Evolutionary conservation across 1,140 invertebrate species (phyloP).

Genomic region (Platorchestia sp.): DNA sequence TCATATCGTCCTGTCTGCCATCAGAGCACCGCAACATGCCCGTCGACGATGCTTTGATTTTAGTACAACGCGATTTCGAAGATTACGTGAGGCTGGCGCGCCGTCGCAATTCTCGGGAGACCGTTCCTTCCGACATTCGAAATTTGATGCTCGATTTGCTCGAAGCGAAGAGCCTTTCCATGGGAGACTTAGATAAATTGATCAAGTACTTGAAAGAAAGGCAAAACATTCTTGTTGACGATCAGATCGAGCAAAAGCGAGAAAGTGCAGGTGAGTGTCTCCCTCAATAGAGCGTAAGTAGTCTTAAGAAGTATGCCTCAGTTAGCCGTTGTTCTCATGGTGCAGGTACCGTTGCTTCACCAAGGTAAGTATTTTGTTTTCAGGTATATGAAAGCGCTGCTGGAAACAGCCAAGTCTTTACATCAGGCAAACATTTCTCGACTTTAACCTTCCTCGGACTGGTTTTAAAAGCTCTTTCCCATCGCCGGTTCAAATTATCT

Average conservation of each 20-base stretch:
- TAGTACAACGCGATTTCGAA: conserved; percentile 85
- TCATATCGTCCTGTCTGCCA: neutral
- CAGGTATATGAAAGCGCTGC: neutral
- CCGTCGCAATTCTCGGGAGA: conserved; percentile 66
- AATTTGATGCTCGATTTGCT: conserved; percentile 68
- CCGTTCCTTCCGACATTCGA: conserved; percentile 66
- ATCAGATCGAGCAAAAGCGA: conserved; percentile 67
- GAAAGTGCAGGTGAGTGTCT: conserved; percentile 66
- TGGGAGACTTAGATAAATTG: conserved; percentile 67
- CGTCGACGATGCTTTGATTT: conserved; percentile 86
- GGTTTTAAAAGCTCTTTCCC: neutral
- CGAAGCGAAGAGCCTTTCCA: conserved; percentile 64
- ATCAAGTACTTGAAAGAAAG: conserved; percentile 67
- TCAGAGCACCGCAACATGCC: conserved; percentile 95
- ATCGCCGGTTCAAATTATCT: neutral
- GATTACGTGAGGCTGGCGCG: conserved; percentile 76
- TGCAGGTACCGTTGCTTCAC: neutral
- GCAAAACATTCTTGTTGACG: conserved; percentile 67
- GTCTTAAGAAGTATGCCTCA: conserved; percentile 12
- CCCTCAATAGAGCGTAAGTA: neutral
- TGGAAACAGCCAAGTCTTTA: neutral
- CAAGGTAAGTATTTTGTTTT: neutral
- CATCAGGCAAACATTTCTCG: neutral
- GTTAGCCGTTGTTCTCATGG: neutral
- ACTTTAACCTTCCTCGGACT: neutral